Conservation (phyloP, 92 coral and sea anemone species). For the Micromussa lordhowensis region DNA sequence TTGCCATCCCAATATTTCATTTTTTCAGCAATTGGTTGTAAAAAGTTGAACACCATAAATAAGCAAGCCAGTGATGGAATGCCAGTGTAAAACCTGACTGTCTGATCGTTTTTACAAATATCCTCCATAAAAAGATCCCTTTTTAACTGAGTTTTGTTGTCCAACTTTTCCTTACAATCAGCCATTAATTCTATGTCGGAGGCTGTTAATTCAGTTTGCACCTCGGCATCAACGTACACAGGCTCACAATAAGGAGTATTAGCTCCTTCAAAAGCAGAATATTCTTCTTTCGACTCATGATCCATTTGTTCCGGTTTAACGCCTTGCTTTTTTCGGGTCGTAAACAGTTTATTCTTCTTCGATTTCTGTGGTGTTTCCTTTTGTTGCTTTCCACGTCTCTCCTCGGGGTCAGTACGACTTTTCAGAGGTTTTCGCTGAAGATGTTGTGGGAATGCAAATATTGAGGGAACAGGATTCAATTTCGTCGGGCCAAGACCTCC, state of each 20-base stretch:
- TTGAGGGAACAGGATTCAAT: too few relatives aligned
- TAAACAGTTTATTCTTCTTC: too few relatives aligned
- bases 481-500: too few relatives aligned
- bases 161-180: constrained; percentile 24
- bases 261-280: too few relatives aligned
- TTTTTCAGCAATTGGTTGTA: constrained; percentile 49
- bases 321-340: too few relatives aligned
- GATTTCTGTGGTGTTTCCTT: too few relatives aligned
- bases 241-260: background rate
- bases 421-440: too few relatives aligned
- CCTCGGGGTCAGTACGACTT: too few relatives aligned
- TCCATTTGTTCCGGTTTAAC: too few relatives aligned
- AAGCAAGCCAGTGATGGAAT: constrained; percentile 33
- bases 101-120: constrained; percentile 25
- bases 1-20: constrained; percentile 45
- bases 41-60: constrained; percentile 39
- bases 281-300: too few relatives aligned
- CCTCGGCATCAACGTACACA: background rate
- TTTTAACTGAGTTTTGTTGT: constrained; percentile 32
- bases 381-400: too few relatives aligned
- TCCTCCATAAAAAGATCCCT: constrained; percentile 36
- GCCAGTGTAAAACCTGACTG: constrained; percentile 53
- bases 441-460: too few relatives aligned
- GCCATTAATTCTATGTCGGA: constrained; percentile 21
- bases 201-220: constrained; percentile 42